Conservation (phyloP, 2,113 vertebrate genomes). For the Alligator mississippiensis region DNA sequence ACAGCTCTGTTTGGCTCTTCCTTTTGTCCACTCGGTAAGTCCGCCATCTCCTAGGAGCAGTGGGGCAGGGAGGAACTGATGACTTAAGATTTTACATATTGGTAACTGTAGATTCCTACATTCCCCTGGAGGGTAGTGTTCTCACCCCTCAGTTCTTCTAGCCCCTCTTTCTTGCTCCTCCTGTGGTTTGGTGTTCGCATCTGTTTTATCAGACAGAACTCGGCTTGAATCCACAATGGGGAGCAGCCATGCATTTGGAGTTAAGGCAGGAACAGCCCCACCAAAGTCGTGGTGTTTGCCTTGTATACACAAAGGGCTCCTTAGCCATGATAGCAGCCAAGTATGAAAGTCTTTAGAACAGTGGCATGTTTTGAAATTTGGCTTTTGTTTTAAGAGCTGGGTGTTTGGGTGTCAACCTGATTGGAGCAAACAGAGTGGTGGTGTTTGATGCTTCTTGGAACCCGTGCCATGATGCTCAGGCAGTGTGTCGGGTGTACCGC, state of each 20-base stretch:
- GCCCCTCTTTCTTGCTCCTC: neutral
- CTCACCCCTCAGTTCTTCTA: neutral
- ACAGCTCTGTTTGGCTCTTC: conserved; percentile 90
- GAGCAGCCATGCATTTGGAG: too few relatives aligned
- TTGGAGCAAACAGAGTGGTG: conserved; percentile 96
- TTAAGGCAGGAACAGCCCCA: neutral
- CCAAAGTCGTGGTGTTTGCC: neutral
- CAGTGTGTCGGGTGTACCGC: conserved; percentile 96
- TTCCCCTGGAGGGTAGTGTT: neutral
- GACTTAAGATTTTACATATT: neutral
- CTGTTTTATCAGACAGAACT: too few relatives aligned
- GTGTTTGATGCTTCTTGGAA: conserved; percentile 99
- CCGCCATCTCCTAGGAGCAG: neutral
- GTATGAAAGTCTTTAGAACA: neutral
- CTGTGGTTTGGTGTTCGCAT: too few relatives aligned
- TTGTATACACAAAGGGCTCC: neutral
- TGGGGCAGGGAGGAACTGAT: neutral
- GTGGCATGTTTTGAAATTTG: neutral
- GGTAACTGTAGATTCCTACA: neutral
- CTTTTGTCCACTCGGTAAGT: conserved; percentile 94
- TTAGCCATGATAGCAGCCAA: neutral
- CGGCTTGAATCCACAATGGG: too few relatives aligned
- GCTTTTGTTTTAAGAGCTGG: conserved; percentile 86
- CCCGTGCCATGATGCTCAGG: conserved; percentile 97
- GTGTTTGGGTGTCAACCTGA: conserved; percentile 96